These are phyloP conservation scores for Trogon surrucura DNA, from an alignment of 2,113 vertebrate genomes.

Conservation along the genomic window DNA sequence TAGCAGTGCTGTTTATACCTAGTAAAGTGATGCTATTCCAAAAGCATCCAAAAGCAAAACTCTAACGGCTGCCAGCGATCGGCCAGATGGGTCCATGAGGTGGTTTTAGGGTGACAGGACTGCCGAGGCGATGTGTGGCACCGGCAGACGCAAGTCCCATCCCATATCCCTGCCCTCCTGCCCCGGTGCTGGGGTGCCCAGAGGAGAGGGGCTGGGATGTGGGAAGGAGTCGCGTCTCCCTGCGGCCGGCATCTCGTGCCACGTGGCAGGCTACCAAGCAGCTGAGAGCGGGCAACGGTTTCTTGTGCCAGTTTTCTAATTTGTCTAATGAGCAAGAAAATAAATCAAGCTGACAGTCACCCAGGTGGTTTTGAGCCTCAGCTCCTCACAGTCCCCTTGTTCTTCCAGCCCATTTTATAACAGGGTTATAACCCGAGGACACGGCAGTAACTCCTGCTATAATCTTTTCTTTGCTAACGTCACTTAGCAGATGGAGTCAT, in stretches of 20 bases:
- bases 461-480: conserved; percentile 57
- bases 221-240: background rate
- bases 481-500: conserved; percentile 71
- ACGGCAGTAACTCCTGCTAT: conserved; percentile 44
- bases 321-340: conserved; percentile 63
- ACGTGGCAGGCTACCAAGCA: conserved; percentile 6
- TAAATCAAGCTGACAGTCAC: conserved; percentile 66
- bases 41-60: background rate
- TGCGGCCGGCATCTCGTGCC: background rate
- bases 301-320: conserved; percentile 60
- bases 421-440: conserved; percentile 44
- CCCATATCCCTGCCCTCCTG: background rate
- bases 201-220: background rate
- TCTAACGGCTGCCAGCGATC: background rate
- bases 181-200: background rate
- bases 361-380: conserved; percentile 46
- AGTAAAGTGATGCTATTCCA: background rate
- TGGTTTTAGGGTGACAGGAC: background rate
- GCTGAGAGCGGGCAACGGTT: background rate
- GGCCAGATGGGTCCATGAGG: background rate
- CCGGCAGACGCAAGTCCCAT: background rate
- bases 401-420: conserved; percentile 48
- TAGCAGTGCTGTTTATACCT: background rate
- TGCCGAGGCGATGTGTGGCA: background rate
- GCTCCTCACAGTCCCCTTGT: conserved; percentile 24